phyloP scores from a whole-genome alignment of 2,888 invertebrate genomes.

The Acrobasis suavella region DNA sequence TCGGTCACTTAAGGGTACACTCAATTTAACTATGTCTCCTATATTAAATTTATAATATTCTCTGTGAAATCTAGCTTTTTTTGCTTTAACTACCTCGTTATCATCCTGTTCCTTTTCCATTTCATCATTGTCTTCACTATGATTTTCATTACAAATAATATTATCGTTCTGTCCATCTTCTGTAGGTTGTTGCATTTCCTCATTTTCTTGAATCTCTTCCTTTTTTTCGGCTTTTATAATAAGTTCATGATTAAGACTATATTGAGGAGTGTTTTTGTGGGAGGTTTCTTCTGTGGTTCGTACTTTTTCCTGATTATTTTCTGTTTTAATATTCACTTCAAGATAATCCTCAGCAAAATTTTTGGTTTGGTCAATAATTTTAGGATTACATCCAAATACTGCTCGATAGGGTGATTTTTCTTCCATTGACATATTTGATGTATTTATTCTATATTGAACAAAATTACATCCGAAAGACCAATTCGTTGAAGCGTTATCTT shows the following conservation, averaged over 20 bases:
- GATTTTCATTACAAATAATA: neutral
- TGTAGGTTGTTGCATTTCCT: neutral
- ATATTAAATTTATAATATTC: neutral
- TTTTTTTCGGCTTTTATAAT: neutral
- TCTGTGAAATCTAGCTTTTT: too few species aligned
- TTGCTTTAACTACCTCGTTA: neutral
- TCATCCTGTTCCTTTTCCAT: neutral
- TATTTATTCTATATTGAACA: slow-evolving; percentile 11
- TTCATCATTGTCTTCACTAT: neutral
- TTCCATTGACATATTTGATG: neutral
- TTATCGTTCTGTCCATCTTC: neutral
- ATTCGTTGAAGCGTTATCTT: neutral
- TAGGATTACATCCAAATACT: slow-evolving; percentile 2
- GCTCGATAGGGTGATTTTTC: neutral
- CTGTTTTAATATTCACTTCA: neutral
- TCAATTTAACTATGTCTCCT: neutral
- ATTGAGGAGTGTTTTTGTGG: neutral
- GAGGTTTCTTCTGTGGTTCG: neutral
- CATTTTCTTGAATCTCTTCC: neutral
- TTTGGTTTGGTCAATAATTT: neutral
- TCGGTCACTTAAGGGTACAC: neutral
- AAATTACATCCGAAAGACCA: slow-evolving; percentile 6
- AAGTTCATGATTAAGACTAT: neutral
- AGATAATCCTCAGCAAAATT: neutral
- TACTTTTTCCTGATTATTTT: neutral